phyloP scores from a whole-genome alignment of 2,888 invertebrate species.

The Andrena haemorrhoa region DNA sequence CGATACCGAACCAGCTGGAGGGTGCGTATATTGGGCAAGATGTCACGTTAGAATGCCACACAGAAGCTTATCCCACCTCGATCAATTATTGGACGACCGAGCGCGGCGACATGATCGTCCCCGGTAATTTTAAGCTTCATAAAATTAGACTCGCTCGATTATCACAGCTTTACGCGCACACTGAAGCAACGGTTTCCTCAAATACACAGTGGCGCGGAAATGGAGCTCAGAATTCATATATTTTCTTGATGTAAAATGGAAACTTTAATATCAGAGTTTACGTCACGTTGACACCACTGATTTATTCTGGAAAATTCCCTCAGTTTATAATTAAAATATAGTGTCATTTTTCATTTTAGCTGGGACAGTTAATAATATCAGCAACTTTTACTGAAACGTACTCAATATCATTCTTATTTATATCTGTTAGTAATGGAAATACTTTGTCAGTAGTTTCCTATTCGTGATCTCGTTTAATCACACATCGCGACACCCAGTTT shows the following conservation, averaged over 20 bases:
- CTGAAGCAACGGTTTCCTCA: not conserved
- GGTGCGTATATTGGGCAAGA: constrained; percentile 95
- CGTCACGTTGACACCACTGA: not conserved
- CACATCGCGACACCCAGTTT: not conserved
- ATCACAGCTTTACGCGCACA: not conserved
- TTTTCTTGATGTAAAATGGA: not conserved
- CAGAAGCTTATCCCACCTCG: constrained; percentile 96
- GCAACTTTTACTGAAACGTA: no score
- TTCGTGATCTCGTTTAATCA: no score
- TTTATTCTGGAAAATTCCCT: not conserved
- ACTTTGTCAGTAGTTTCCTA: no score
- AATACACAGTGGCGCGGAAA: not conserved
- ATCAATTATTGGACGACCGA: constrained; percentile 98
- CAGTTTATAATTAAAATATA: not conserved
- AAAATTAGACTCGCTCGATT: constrained; percentile 14
- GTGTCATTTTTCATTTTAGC: no score
- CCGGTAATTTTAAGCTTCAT: constrained; percentile 88
- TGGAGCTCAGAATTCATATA: not conserved
- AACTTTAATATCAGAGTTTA: not conserved
- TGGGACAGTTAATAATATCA: no score
- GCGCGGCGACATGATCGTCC: constrained; percentile 96
- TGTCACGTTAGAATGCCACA: constrained; percentile 94
- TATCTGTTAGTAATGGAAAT: no score
- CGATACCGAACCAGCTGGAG: constrained; percentile 96
- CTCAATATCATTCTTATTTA: no score